Base-by-base conservation (phyloP, 1,140 invertebrate genomes). In the Himalopsyche phryganea region DNA sequence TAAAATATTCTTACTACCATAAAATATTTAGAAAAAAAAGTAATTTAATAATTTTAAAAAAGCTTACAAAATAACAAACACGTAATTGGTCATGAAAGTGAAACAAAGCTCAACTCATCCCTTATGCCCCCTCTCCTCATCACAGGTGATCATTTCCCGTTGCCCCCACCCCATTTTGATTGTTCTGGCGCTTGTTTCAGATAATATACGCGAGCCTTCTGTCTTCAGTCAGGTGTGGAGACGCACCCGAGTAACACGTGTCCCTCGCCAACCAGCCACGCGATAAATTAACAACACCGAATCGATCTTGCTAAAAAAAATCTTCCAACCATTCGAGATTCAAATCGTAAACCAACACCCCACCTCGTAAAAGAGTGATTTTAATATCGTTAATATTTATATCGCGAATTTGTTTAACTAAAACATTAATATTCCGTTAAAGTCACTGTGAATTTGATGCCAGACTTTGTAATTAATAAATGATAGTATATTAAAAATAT, bases 211-310 rank as follows among this genome's bases (percentile, higher is more conserved):
- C 23, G 23, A 28, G 23, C 23, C 23, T 28, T 32, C 44, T 47
- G 44, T 33, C 50, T 19, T 40, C 44, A 44, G 53, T 28, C 53
- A 56, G 53, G 53, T 56, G 53, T 48, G 53, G 14, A 2, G 19
- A 7, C 32, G 28, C 33, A 20, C 17, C 11, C 20, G 15, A 38
- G 14, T 36, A 47, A 38, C 53, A 44, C 53, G 53, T 41, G 46
- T 35, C 44, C 36, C 32, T 14, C 19, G 10, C 11, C 32, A 33
- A 33, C 18, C 49, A 46, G 17, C 17, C 23, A 17, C 44, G 17
- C 44, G 44, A 13, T 19, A 46, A n/a, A 19, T 19, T 46, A 41
- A 5, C 17, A 46, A 46, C 17, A 46, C 10, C 23, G 10, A 2
- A 19, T 2, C 44, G 44, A 41, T 18, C 13, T 18, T 17, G 13